A percentile compares a stretch with the other conserved stretches of the same genome.
These are phyloP conservation scores for Brenthis ino DNA, from an alignment of 2,888 invertebrate genomes.

Conservation along the genomic window DNA sequence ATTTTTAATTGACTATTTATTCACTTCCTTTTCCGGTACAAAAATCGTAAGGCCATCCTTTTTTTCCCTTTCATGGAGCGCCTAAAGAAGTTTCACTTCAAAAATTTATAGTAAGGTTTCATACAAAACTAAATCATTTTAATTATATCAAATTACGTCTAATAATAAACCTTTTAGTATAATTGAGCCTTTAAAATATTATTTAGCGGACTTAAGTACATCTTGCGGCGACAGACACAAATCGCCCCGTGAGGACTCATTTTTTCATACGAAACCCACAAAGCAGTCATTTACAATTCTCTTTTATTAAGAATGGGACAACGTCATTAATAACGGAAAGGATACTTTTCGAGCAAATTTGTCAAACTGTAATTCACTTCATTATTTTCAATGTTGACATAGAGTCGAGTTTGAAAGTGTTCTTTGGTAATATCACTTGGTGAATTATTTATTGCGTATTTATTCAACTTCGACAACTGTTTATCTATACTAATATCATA, in stretches of 20 bases:
- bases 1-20: no score
- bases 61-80: no score
- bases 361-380: slow-evolving; percentile 52
- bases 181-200: slow-evolving; percentile 30
- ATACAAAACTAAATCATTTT: slow-evolving; percentile 1
- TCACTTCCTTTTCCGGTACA: no score
- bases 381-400: slow-evolving; percentile 60
- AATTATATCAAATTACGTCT: slow-evolving; percentile 15
- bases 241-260: slow-evolving; percentile 45
- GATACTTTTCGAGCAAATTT: slow-evolving; percentile 57
- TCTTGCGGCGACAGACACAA: slow-evolving; percentile 47
- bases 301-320: slow-evolving; percentile 57
- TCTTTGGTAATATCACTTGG: not conserved
- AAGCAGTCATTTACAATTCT: slow-evolving; percentile 57
- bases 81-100: no score
- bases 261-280: slow-evolving; percentile 49
- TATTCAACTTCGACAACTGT: no score
- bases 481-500: no score
- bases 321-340: slow-evolving; percentile 58
- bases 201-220: slow-evolving; percentile 22
- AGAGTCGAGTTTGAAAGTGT: slow-evolving; percentile 46
- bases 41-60: no score
- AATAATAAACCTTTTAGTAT: slow-evolving; percentile 31
- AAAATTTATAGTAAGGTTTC: no score
- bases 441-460: not conserved